Percentiles rank a stretch among this genome's conserved stretches.
These are phyloP conservation scores for Hemibagrus guttatus DNA, from an alignment of 2,797 vertebrate genomes.

Conservation along the genomic window DNA sequence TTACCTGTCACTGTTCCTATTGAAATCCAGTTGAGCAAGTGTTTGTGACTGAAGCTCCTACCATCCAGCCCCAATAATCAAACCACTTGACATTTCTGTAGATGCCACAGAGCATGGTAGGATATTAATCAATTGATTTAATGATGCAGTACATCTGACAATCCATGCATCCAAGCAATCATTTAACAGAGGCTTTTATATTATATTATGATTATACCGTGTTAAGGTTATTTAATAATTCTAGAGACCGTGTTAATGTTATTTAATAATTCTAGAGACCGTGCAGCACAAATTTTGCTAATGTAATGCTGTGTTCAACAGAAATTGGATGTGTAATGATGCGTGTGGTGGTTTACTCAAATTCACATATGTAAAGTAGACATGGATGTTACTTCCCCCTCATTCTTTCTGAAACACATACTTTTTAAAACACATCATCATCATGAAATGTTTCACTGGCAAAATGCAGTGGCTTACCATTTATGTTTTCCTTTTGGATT, in stretches of 20 bases:
- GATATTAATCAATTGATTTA: neutral
- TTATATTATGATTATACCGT: neutral
- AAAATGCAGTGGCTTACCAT: slow-evolving; percentile 36
- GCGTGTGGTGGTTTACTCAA: slow-evolving; percentile 46
- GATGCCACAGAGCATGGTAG: neutral
- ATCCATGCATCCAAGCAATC: neutral
- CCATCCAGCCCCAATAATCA: neutral
- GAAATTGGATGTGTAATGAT: slow-evolving; percentile 38
- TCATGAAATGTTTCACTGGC: slow-evolving; percentile 9
- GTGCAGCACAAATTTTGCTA: neutral
- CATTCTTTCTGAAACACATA: neutral
- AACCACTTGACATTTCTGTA: neutral
- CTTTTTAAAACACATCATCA: slow-evolving; percentile 28
- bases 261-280: neutral
- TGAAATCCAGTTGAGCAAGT: neutral
- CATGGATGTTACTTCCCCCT: slow-evolving; percentile 12
- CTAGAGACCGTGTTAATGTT: neutral
- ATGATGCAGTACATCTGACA: neutral
- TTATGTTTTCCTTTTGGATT: slow-evolving; percentile 37
- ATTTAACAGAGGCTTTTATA: neutral
- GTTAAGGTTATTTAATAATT: neutral
- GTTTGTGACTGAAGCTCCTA: neutral
- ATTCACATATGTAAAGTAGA: slow-evolving; percentile 44
- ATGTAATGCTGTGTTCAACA: neutral
- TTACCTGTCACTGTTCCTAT: neutral